A percentile compares a stretch with the other conserved stretches of the same genome.
phyloP scores from a whole-genome alignment of 2,113 vertebrate species.

The Ibidorhyncha struthersii region DNA sequence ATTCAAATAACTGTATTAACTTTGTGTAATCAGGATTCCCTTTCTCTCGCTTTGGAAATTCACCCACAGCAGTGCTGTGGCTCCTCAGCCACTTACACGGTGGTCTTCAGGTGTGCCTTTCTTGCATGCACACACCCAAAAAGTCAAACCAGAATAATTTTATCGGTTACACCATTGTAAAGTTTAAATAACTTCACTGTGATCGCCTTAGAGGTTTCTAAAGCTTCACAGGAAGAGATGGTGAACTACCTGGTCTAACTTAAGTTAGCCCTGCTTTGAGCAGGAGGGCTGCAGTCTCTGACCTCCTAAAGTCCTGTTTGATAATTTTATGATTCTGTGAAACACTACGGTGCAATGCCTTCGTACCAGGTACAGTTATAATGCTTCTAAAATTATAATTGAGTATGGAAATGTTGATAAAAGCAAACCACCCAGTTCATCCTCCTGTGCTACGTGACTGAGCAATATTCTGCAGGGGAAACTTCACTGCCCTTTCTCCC shows the following conservation, averaged over 20 bases:
- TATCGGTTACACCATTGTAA: not conserved
- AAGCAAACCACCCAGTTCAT: not conserved
- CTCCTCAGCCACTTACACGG: not conserved
- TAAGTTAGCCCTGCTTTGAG: not conserved
- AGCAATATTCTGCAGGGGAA: not conserved
- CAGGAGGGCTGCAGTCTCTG: not conserved
- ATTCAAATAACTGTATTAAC: not conserved
- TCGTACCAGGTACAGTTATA: not conserved
- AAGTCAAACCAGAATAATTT: not conserved
- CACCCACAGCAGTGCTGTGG: not conserved
- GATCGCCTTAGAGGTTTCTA: not conserved
- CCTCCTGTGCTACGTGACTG: not conserved
- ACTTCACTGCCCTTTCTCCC: not conserved
- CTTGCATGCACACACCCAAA: not conserved
- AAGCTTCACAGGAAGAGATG: not conserved
- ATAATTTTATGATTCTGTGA: not conserved
- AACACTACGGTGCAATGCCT: not conserved
- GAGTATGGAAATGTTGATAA: not conserved
- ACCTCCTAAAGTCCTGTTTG: not conserved
- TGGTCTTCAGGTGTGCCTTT: not conserved
- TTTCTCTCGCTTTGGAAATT: not conserved
- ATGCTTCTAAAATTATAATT: not conserved
- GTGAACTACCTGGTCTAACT: not conserved
- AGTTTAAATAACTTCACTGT: not conserved
- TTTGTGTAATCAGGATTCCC: not conserved